Base-by-base conservation (phyloP, 2,888 invertebrate genomes). In the Acronicta alni region DNA sequence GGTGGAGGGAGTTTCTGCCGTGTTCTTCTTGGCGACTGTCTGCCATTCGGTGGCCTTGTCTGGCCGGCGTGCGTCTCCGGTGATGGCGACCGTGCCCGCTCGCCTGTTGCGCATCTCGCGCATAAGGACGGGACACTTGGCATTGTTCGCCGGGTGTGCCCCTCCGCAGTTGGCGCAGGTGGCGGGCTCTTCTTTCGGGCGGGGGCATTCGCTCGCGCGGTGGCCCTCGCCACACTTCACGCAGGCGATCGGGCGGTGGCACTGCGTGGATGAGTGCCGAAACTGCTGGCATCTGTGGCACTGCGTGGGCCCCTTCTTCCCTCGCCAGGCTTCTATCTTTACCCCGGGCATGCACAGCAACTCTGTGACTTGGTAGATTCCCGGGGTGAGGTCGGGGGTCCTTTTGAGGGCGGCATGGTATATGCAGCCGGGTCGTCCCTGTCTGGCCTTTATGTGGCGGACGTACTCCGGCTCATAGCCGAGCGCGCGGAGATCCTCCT, bases 221-320 rank as follows among this genome's bases (percentile, higher is more conserved):
- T n/a, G n/a, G n/a, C n/a, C n/a, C n/a, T n/a, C n/a, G n/a, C 62
- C 61, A 20, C 67, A 69, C 0, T 53, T 52, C 3, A 67, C 62
- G 38, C 62, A 69, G 0, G 55, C 56, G 4, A 16, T 23, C 0
- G 47, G 44, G 1, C 64, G 17, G 47, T 63, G 63, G 52, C 66
- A 72, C 16, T 57, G 45, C 2, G 52, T 39, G 0, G 53, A 60
- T 4, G 64, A 57, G 45, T 65, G 72, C 10, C 69, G 17, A 12
- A 72, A 75, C 0, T 42, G 26, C 14, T 75, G 70, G 55, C 72
- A 69, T 1, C 70, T 26, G 46, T 75, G 76, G 23, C 72, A 75
- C 6, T 75, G 63, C 0, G 68, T 53, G 0, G 56, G 46, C 5
- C 56, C 59, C 9, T 35, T 54, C 9, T 56, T 62, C 0, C 67